Conservation (phyloP, 35 echinoderm and acorn worm species). For the Apostichopus parvimensis region DNA sequence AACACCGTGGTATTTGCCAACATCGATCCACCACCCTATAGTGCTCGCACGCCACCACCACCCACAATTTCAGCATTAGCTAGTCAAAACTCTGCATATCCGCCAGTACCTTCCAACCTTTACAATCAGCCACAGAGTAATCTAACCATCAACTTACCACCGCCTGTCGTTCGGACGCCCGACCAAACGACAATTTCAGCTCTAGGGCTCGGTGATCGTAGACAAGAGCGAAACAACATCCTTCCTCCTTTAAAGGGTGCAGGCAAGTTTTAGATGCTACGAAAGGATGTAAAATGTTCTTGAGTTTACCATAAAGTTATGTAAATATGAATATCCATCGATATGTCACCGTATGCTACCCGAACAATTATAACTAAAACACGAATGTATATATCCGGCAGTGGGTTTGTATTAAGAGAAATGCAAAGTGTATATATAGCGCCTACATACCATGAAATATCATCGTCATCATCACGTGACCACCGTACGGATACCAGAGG, state of each 20-base stretch:
- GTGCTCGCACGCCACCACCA: neutral
- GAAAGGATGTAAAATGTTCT: too few species aligned
- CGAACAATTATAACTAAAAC: too few species aligned
- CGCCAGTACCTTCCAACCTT: neutral
- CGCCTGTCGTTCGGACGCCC: neutral
- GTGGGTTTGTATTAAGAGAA: too few species aligned
- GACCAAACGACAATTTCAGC: neutral
- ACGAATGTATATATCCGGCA: too few species aligned
- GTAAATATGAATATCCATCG: too few species aligned
- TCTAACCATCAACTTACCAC: neutral
- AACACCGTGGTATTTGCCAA: constrained; percentile 12
- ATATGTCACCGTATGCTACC: too few species aligned
- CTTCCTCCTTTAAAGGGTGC: constrained; percentile 6
- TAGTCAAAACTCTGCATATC: neutral
- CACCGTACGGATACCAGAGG: too few species aligned
- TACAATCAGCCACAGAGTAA: neutral
- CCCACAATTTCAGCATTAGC: neutral
- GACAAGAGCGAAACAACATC: neutral
- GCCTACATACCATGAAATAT: too few species aligned
- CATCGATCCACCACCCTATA: constrained; percentile 25
- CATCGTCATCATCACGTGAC: too few species aligned
- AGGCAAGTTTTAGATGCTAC: neutral
- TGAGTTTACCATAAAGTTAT: too few species aligned
- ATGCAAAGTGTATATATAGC: too few species aligned
- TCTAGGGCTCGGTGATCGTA: neutral